phyloP scores from a whole-genome alignment of 2,888 invertebrate species.

The Melipona beecheii region DNA sequence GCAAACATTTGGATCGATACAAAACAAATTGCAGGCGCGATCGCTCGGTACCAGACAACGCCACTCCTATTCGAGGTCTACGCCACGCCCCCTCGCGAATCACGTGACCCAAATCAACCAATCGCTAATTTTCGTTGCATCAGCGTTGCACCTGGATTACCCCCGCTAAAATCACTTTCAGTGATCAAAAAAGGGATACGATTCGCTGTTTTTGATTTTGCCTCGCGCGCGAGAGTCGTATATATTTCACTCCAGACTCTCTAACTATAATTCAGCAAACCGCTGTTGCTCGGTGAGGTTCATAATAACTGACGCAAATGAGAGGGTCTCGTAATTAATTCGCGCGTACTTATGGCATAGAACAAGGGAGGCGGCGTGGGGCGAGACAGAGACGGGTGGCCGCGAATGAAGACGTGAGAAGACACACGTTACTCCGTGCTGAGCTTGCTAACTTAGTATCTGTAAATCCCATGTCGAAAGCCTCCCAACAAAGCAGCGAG shows the following conservation, averaged over 20 bases:
- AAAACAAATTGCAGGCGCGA: too few species aligned
- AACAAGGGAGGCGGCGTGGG: slow-evolving; percentile 22
- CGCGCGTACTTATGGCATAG: slow-evolving; percentile 54
- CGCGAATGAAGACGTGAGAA: slow-evolving; percentile 10
- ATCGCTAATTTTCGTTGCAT: too few species aligned
- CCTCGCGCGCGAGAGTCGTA: slow-evolving; percentile 36
- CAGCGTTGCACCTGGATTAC: too few species aligned
- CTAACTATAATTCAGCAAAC: slow-evolving; percentile 64
- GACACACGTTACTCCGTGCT: slow-evolving; percentile 26
- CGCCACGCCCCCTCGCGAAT: too few species aligned
- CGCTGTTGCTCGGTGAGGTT: slow-evolving; percentile 64
- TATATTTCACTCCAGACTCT: slow-evolving; percentile 32
- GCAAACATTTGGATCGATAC: too few species aligned
- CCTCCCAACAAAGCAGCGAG: slow-evolving; percentile 51
- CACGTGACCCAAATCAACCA: too few species aligned
- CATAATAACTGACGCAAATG: slow-evolving; percentile 71
- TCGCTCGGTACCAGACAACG: too few species aligned
- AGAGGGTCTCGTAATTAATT: slow-evolving; percentile 69
- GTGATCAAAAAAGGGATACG: not conserved
- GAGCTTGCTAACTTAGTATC: slow-evolving; percentile 58
- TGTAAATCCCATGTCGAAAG: slow-evolving; percentile 52
- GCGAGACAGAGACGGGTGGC: not conserved
- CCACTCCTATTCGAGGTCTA: too few species aligned
- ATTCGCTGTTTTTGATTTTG: slow-evolving; percentile 49
- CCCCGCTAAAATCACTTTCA: too few species aligned